Conservation (phyloP, 2,113 vertebrate species). For the Pogona vitticeps region DNA sequence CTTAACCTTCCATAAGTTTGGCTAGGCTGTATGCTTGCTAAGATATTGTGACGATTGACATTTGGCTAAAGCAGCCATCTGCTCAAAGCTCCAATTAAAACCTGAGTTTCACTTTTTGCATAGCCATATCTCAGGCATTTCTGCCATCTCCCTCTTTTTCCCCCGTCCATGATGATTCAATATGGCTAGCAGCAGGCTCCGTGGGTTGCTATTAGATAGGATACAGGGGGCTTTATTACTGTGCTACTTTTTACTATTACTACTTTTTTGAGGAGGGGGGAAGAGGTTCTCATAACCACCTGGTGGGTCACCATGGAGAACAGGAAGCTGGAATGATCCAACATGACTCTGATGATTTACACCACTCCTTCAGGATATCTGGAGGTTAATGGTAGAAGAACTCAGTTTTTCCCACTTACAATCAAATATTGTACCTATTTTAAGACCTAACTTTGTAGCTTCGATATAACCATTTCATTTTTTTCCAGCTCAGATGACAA, state of each 20-base stretch:
- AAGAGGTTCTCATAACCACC: background rate
- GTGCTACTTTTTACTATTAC: background rate
- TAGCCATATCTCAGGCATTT: background rate
- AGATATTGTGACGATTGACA: background rate
- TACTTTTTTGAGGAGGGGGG: background rate
- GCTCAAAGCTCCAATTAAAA: background rate
- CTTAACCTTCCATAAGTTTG: background rate
- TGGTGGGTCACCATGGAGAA: background rate
- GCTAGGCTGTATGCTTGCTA: too few species aligned
- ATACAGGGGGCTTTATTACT: background rate
- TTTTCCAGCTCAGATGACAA: background rate
- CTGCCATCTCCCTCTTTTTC: too few species aligned
- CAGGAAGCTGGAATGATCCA: background rate
- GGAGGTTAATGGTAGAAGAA: too few species aligned
- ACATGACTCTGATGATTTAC: background rate
- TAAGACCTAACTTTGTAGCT: too few species aligned
- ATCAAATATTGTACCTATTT: too few species aligned
- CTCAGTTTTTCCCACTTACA: too few species aligned
- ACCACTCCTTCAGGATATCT: background rate
- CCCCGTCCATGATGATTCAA: background rate
- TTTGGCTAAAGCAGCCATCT: background rate
- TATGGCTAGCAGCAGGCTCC: background rate
- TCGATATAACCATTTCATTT: too few species aligned
- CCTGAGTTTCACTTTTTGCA: background rate
- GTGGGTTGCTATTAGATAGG: background rate